Evolutionary conservation across 2,888 invertebrate genomes (phyloP).

Genomic region (Himalopsyche japonica): DNA sequence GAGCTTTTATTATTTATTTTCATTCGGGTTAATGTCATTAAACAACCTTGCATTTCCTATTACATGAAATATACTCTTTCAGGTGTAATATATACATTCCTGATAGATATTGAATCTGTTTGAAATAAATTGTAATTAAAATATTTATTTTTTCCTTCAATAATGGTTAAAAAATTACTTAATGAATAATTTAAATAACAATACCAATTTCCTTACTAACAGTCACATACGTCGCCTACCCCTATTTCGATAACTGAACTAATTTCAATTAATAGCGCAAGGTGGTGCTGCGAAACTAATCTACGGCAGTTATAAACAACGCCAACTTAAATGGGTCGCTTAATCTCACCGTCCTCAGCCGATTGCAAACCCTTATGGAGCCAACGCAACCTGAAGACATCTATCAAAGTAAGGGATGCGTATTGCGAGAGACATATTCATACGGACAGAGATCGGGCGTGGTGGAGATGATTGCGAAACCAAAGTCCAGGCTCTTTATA

Average conservation of each 20-base stretch:
- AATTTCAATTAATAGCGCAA: constrained; percentile 41
- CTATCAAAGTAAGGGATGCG: constrained; percentile 37
- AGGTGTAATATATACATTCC: no score
- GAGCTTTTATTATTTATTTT: no score
- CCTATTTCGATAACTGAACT: constrained; percentile 37
- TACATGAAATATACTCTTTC: no score
- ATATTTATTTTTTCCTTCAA: no score
- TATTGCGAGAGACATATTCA: constrained; percentile 38
- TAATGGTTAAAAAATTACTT: no score
- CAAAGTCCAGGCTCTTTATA: neutral
- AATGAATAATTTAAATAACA: no score
- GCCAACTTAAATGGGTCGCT: constrained; percentile 40
- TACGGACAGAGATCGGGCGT: constrained; percentile 36
- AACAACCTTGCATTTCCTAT: no score
- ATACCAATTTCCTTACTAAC: neutral
- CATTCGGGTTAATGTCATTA: no score
- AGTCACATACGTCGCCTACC: neutral
- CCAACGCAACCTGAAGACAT: constrained; percentile 31
- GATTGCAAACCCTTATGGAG: neutral
- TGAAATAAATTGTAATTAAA: no score
- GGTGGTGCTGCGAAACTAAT: constrained; percentile 33
- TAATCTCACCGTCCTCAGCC: constrained; percentile 36
- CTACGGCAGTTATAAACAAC: constrained; percentile 40
- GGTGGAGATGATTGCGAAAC: constrained; percentile 9
- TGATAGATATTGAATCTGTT: no score